Conservation (phyloP, 2,113 vertebrate genomes). For the Myocastor coypus region DNA sequence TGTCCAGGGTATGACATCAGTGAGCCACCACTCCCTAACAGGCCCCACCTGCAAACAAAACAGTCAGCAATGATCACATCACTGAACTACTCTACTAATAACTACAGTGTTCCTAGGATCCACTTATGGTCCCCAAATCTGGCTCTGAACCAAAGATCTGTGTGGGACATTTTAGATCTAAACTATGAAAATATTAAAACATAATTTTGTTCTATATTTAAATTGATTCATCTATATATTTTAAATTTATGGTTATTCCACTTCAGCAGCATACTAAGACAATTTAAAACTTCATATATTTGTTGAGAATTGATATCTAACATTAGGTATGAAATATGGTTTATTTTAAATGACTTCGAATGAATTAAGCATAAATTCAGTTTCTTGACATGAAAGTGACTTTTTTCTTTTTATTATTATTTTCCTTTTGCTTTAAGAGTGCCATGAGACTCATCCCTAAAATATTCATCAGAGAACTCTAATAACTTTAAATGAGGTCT, state of each 20-base stretch:
- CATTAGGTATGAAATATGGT: not conserved
- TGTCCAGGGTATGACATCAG: not conserved
- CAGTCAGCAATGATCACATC: not conserved
- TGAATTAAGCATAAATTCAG: slow-evolving; percentile 20
- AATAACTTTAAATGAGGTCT: slow-evolving; percentile 30
- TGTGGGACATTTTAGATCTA: not conserved
- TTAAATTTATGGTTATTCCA: not conserved
- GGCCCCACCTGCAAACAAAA: not conserved
- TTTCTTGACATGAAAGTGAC: not conserved
- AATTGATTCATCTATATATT: not conserved
- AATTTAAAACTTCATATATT: not conserved
- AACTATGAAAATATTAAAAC: not conserved
- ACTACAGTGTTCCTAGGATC: too few relatives aligned
- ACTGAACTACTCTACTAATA: not conserved
- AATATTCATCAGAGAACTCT: slow-evolving; percentile 47
- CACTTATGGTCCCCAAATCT: not conserved
- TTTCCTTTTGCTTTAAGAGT: slow-evolving; percentile 29
- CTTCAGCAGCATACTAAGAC: not conserved
- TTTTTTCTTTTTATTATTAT: not conserved
- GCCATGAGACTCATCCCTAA: slow-evolving; percentile 14
- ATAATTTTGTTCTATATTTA: not conserved
- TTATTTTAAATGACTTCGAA: slow-evolving; percentile 2
- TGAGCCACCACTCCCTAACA: not conserved
- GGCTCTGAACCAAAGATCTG: not conserved
- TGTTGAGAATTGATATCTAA: not conserved